Conservation (phyloP, 1,140 invertebrate species). For the Brachionus sp. region DNA sequence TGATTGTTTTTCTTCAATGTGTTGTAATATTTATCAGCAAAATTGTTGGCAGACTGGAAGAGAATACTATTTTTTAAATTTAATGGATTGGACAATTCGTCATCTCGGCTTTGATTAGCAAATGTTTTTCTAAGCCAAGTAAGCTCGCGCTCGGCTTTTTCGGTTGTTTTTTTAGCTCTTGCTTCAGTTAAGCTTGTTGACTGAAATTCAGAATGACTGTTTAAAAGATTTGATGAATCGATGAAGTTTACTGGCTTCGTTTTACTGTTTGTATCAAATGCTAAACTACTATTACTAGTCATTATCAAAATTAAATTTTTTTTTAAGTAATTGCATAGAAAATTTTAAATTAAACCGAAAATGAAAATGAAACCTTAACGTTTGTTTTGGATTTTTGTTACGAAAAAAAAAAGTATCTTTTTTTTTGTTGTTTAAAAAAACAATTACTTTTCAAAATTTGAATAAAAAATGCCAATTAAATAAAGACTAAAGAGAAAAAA, state of each 20-base stretch:
- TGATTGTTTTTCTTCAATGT: not conserved
- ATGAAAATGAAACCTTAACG: not conserved
- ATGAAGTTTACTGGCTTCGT: not conserved
- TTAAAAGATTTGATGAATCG: not conserved
- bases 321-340: not conserved
- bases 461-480: conserved; percentile 35
- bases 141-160: not conserved
- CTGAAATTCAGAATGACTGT: not conserved
- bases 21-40: conserved; percentile 31
- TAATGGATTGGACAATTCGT: not conserved
- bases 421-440: conserved; percentile 6
- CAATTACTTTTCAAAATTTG: not conserved
- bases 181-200: not conserved
- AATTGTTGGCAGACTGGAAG: not conserved
- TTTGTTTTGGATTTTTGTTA: not conserved
- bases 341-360: not conserved
- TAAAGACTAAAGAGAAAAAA: not conserved
- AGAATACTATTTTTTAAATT: not conserved
- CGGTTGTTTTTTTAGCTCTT: not conserved
- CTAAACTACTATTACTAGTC: conserved; percentile 38
- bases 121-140: not conserved
- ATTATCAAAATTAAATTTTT: not conserved
- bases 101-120: not conserved
- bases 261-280: not conserved
- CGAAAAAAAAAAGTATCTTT: conserved; percentile 4